These are phyloP conservation scores for Telmatherina bonti DNA, from an alignment of 2,797 vertebrate genomes.

Conservation along the genomic window DNA sequence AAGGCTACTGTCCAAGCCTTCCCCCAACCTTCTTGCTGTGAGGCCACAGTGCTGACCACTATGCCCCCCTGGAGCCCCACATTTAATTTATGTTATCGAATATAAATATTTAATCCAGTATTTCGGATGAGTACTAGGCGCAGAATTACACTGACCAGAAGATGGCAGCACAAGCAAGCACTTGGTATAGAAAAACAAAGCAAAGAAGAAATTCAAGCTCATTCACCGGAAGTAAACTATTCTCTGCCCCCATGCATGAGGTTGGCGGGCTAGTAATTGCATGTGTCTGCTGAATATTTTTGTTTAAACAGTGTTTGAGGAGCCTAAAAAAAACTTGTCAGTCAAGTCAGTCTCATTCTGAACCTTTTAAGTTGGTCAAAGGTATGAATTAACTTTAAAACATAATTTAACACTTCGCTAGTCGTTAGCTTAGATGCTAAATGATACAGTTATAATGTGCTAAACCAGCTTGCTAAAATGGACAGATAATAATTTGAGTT, in stretches of 20 bases:
- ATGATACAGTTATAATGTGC: neutral
- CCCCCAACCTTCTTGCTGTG: no score
- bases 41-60: no score
- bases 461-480: neutral
- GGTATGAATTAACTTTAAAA: neutral
- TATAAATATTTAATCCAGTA: no score
- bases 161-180: conserved; percentile 37
- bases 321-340: neutral
- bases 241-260: conserved; percentile 67
- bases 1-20: no score
- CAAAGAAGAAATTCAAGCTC: conserved; percentile 50
- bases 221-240: conserved; percentile 55
- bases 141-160: conserved; percentile 5
- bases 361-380: conserved; percentile 50
- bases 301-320: conserved; percentile 22
- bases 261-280: conserved; percentile 74
- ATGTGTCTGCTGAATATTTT: conserved; percentile 14
- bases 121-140: no score
- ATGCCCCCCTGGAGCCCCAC: no score
- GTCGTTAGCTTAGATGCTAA: conserved; percentile 55
- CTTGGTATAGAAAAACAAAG: neutral
- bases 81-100: no score
- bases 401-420: conserved; percentile 25
- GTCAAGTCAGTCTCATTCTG: conserved; percentile 1
- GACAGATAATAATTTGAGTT: neutral